Evolutionary conservation across 1,140 invertebrate species (phyloP).

Genomic region (Batillaria attramentaria): DNA sequence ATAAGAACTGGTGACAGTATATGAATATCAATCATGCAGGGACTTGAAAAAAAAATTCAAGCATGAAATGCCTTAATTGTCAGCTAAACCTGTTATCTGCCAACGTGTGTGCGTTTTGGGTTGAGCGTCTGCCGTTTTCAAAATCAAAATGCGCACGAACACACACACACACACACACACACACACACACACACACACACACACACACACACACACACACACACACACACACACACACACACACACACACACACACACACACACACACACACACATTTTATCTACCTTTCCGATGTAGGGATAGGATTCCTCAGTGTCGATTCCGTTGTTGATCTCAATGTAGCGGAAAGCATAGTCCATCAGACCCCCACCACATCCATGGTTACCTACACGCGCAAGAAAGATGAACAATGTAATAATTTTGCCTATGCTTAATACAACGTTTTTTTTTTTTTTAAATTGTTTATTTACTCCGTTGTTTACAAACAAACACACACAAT

Average conservation of each 20-base stretch:
- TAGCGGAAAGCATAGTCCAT: conserved; percentile 94
- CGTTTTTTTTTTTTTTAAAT: no score
- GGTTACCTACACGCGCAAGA: conserved; percentile 81
- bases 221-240: conserved; percentile 17
- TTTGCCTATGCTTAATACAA: no score
- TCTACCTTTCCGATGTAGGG: conserved; percentile 53
- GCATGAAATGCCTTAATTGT: no score
- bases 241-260: conserved; percentile 1
- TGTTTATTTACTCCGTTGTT: no score
- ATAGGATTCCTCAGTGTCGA: conserved; percentile 89
- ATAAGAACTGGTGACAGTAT: no score
- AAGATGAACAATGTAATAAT: conserved; percentile 7
- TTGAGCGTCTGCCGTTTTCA: no score
- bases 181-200: not conserved
- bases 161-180: conserved; percentile 1
- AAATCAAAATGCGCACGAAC: not conserved
- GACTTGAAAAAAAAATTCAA: no score
- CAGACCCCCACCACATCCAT: conserved; percentile 94
- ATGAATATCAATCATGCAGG: no score
- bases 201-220: not conserved
- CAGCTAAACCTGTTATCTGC: no score
- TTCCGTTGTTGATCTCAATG: conserved; percentile 88
- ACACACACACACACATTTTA: not conserved
- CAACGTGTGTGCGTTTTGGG: no score
- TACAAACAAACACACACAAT: no score